phyloP scores from a whole-genome alignment of 2,113 vertebrate species.

The Rhinichthys klamathensis region DNA sequence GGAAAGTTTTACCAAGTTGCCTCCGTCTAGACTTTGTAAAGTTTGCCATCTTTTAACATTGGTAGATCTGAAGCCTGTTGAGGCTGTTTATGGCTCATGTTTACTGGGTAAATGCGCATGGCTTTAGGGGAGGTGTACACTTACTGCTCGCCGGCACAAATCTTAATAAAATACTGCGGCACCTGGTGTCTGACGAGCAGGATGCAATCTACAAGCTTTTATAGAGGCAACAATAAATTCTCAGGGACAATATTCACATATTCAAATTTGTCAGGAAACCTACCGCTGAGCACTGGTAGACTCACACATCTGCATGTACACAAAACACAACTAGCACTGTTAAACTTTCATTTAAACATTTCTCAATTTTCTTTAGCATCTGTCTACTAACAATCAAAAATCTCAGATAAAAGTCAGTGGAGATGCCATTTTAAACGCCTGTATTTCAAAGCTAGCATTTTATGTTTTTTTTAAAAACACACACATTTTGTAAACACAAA shows the following conservation, averaged over 20 bases:
- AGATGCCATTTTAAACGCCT: background rate
- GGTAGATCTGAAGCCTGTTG: constrained; percentile 30
- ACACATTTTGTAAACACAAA: too few species aligned
- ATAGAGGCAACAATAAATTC: constrained; percentile 76
- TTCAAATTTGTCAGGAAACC: constrained; percentile 65
- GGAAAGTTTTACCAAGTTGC: constrained; percentile 14
- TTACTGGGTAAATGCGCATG: constrained; percentile 46
- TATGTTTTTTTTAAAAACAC: too few species aligned
- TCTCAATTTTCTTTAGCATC: background rate
- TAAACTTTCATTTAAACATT: background rate
- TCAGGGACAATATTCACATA: constrained; percentile 62
- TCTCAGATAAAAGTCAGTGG: background rate
- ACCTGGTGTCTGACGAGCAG: constrained; percentile 65
- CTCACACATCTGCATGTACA: constrained; percentile 13
- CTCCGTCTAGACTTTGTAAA: constrained; percentile 36
- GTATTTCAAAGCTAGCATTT: too few species aligned
- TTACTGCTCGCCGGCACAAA: constrained; percentile 71
- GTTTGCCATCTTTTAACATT: constrained; percentile 30
- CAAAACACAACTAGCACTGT: background rate
- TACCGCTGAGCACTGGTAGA: constrained; percentile 54
- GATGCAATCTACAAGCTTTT: constrained; percentile 71
- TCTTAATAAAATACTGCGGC: constrained; percentile 73
- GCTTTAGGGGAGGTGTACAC: constrained; percentile 46
- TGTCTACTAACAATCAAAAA: background rate
- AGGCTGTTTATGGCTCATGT: constrained; percentile 55